These are phyloP conservation scores for Corynorhinus townsendii DNA, from an alignment of 2,113 vertebrate species.

Conservation along the genomic window DNA sequence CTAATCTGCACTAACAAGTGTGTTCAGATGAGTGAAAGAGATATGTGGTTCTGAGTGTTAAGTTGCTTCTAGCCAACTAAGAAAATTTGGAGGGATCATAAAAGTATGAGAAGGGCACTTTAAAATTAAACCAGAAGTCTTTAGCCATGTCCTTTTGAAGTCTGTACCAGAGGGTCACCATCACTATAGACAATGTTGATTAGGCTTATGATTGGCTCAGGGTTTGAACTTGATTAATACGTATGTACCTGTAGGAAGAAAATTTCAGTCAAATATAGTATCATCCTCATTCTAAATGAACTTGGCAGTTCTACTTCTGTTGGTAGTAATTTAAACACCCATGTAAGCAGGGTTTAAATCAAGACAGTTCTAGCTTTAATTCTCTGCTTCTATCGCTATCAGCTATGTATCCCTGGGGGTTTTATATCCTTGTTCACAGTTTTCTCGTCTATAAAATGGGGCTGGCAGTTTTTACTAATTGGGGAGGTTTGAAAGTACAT, in stretches of 20 bases:
- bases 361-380: neutral
- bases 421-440: neutral
- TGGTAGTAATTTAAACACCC: neutral
- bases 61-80: slow-evolving; percentile 86
- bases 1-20: slow-evolving; percentile 92
- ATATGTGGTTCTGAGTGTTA: slow-evolving; percentile 85
- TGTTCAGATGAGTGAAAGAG: slow-evolving; percentile 89
- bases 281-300: neutral
- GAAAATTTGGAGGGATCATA: slow-evolving; percentile 88
- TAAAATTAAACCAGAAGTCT: slow-evolving; percentile 64
- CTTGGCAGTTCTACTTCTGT: neutral
- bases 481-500: neutral
- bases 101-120: slow-evolving; percentile 69
- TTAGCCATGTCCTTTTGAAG: slow-evolving; percentile 30
- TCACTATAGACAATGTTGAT: neutral
- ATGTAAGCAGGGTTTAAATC: neutral
- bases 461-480: neutral
- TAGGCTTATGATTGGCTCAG: neutral
- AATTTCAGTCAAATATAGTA: neutral
- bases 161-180: neutral
- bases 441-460: neutral
- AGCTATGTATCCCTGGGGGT: neutral
- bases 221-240: slow-evolving; percentile 1
- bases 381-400: neutral
- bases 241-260: neutral